These are phyloP conservation scores for Drosophila oshimai DNA, from an alignment of 1,140 invertebrate species.

Conservation along the genomic window DNA sequence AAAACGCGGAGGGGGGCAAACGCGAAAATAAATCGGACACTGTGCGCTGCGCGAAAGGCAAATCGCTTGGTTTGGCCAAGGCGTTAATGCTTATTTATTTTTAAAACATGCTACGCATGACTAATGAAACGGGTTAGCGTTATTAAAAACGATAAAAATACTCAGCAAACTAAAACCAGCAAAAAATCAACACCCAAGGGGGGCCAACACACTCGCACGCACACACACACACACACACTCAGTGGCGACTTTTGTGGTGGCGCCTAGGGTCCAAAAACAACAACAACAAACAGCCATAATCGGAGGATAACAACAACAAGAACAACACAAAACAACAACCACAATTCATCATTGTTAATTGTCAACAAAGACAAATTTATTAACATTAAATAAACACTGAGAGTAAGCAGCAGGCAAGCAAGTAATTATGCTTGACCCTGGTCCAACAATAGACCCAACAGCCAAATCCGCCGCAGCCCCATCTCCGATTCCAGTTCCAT, in stretches of 20 bases:
- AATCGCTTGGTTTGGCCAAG: constrained; percentile 3
- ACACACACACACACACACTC: constrained; percentile 4
- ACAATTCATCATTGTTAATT: constrained; percentile 46
- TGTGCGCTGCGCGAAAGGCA: neutral
- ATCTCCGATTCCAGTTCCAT: constrained; percentile 38
- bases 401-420: constrained; percentile 54
- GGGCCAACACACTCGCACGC: neutral
- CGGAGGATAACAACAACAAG: constrained; percentile 14
- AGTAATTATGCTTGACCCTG: constrained; percentile 80
- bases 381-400: constrained; percentile 68
- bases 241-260: constrained; percentile 37
- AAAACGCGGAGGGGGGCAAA: neutral
- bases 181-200: constrained; percentile 29
- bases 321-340: constrained; percentile 6
- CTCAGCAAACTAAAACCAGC: constrained; percentile 4
- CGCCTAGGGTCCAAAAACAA: constrained; percentile 24
- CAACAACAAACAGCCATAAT: neutral
- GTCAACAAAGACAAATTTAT: constrained; percentile 65
- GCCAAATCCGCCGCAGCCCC: constrained; percentile 4
- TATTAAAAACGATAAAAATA: constrained; percentile 48
- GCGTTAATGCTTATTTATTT: constrained; percentile 42
- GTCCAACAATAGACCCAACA: constrained; percentile 64
- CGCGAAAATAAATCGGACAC: constrained; percentile 13
- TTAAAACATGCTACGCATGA: constrained; percentile 64
- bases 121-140: constrained; percentile 58